Evolutionary conservation across 2,888 invertebrate genomes (phyloP), one percentile per base, ranked within the genome.

Genomic region (Drosophila nr. medialis): DNA sequence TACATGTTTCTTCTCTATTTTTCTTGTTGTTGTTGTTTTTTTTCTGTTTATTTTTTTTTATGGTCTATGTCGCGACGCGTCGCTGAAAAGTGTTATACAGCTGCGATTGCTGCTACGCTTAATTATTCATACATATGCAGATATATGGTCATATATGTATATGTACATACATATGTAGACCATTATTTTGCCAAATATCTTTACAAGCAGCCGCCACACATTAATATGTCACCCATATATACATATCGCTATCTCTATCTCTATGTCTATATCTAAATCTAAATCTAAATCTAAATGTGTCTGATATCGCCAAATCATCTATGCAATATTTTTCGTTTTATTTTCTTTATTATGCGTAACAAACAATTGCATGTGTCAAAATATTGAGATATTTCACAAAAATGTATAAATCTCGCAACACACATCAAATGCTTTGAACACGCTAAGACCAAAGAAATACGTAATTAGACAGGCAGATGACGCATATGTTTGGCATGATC

Each of bases 281-380:
- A 48, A 38, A 34, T 61, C 29, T 65, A 48, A 55, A 32, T 60
- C 66, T 24, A 7, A 7, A 38, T 67, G 27, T 60, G 40, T 60
- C 65, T 45, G 18, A 7, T 32, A 11, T 11, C 21, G 36, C 42
- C 51, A 64, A 77, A 77, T 70, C 76, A 80, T 63, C 77, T 10
- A 71, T 61, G 66, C 63, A 54, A 75, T 75, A 71, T 65, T 30
- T 53, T 38, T n/a, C 13, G 36, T 40, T 36, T 60, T 38, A 69
- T 48, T 40, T 32, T 32, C 45, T 67, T 77, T 73, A 76, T 80
- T 56, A 61, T 64, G 81, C 81, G 65, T 66, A 79, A 86, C 80
- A 74, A 79, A 62, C 76, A 86, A 86, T 88, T 77, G 77, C 67
- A 66, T 58, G 34, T 89, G 88, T 90, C 88, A 90, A 89, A 90